A percentile compares a stretch with the other conserved stretches of the same genome.
Evolutionary conservation across 2,113 vertebrate species (phyloP).

Genomic region (Leptobrachium leishanense): DNA sequence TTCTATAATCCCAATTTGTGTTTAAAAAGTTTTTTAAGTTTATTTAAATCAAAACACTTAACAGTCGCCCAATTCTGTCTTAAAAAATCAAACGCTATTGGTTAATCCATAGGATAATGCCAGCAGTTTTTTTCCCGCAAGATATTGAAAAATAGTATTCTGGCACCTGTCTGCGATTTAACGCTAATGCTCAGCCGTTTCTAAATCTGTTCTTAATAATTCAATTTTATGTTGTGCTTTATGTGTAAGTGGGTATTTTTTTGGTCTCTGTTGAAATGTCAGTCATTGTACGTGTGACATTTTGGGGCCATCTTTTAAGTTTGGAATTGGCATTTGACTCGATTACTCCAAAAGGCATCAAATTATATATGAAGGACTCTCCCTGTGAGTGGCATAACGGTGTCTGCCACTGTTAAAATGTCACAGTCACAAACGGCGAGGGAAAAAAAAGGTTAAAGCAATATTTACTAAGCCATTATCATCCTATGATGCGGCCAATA

Average conservation of each 20-base stretch:
- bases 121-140: not conserved
- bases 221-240: slow-evolving; percentile 25
- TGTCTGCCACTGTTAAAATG: slow-evolving; percentile 31
- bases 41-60: no score
- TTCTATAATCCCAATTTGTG: no score
- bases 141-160: not conserved
- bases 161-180: not conserved
- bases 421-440: slow-evolving; percentile 31
- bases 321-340: slow-evolving; percentile 39
- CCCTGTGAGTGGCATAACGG: not conserved
- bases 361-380: slow-evolving; percentile 25
- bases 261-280: slow-evolving; percentile 33
- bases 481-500: not conserved
- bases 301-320: slow-evolving; percentile 33
- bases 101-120: not conserved
- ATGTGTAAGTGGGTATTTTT: not conserved
- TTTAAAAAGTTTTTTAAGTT: no score
- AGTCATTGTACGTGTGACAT: slow-evolving; percentile 41
- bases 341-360: slow-evolving; percentile 36
- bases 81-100: not conserved
- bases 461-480: slow-evolving; percentile 21
- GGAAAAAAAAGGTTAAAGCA: not conserved
- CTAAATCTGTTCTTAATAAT: slow-evolving; percentile 21
- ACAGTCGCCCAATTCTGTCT: no score
- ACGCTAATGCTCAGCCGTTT: no score